Evolutionary conservation across 2,797 vertebrate species (phyloP).

Genomic region (Chaunax sp.): DNA sequence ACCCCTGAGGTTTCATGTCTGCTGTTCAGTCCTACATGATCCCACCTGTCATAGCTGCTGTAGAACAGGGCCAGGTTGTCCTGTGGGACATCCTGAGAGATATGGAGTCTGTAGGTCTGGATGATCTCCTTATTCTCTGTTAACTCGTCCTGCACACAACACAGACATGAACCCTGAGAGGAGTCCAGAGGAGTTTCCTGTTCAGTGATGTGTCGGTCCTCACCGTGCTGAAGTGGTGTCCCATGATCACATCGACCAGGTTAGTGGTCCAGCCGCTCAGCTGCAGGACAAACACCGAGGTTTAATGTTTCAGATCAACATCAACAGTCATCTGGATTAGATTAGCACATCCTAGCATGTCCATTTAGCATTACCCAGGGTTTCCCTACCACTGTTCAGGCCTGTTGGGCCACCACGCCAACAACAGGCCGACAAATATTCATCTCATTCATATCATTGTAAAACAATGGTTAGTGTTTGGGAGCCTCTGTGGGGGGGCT

Average conservation of each 20-base stretch:
- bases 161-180: not conserved
- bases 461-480: no score
- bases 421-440: no score
- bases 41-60: constrained; percentile 90
- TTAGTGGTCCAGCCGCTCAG: constrained; percentile 94
- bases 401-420: no score
- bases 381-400: no score
- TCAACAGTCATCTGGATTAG: no score
- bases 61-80: constrained; percentile 93
- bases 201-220: constrained; percentile 55
- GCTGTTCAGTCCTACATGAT: no score
- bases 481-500: no score
- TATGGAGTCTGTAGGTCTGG: constrained; percentile 93
- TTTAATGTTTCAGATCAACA: not conserved
- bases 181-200: not conserved
- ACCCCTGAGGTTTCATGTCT: no score
- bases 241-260: constrained; percentile 92
- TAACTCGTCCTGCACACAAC: constrained; percentile 88
- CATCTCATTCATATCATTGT: no score
- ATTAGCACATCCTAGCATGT: no score
- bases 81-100: constrained; percentile 94
- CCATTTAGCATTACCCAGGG: no score
- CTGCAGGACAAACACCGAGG: constrained; percentile 69
- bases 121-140: constrained; percentile 93
- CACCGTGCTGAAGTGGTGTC: constrained; percentile 94